phyloP scores from a whole-genome alignment of 2,888 invertebrate species.

The Saturnia pavonia region DNA sequence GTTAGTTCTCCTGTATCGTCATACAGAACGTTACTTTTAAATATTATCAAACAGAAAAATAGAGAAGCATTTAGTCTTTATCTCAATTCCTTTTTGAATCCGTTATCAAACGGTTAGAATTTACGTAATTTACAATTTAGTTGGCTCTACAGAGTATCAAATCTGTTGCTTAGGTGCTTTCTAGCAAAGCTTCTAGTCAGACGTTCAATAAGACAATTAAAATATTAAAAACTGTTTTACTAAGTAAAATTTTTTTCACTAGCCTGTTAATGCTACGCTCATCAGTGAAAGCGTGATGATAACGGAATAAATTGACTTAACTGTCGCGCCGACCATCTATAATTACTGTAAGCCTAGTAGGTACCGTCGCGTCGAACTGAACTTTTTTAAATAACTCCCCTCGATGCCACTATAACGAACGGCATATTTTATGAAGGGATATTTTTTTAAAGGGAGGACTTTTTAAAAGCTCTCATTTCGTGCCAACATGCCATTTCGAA shows the following conservation, averaged over 20 bases:
- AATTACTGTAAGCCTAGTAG: neutral
- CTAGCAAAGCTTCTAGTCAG: too few species aligned
- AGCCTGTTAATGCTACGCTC: too few species aligned
- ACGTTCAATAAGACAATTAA: too few species aligned
- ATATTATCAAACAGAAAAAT: neutral
- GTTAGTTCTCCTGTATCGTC: neutral
- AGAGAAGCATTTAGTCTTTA: neutral
- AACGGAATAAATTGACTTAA: neutral
- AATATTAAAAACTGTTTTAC: too few species aligned
- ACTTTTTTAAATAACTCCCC: slow-evolving; percentile 11
- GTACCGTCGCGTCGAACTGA: neutral
- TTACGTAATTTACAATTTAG: too few species aligned
- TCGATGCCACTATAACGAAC: slow-evolving; percentile 6
- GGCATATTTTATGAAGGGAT: slow-evolving; percentile 16
- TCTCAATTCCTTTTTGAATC: too few species aligned
- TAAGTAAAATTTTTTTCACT: too few species aligned
- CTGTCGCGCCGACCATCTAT: neutral
- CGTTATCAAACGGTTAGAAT: too few species aligned
- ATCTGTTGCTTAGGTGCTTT: too few species aligned
- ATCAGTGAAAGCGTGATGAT: neutral
- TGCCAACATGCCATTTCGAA: slow-evolving; percentile 42
- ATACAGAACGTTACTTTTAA: neutral
- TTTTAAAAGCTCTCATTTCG: slow-evolving; percentile 32
- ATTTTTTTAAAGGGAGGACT: slow-evolving; percentile 16
- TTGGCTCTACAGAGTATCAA: neutral